phyloP scores from a whole-genome alignment of 1,140 invertebrate species.

The Belonocnema kinseyi region DNA sequence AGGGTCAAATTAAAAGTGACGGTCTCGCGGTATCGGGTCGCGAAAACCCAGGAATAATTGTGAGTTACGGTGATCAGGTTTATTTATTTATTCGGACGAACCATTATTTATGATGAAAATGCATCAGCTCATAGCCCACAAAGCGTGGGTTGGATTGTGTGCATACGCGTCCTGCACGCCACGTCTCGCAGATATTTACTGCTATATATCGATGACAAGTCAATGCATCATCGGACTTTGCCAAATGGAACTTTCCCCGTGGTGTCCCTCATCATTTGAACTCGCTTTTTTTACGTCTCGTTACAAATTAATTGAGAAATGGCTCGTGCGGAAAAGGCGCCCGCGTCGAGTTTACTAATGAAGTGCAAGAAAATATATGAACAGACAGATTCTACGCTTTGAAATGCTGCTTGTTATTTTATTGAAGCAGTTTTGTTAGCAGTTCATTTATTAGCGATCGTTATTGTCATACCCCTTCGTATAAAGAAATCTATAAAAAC shows the following conservation, averaged over 20 bases:
- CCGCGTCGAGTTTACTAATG: neutral
- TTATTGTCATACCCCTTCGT: neutral
- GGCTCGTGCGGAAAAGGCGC: neutral
- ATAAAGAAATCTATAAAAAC: neutral
- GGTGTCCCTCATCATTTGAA: slow-evolving; percentile 9
- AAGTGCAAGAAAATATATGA: slow-evolving; percentile 7
- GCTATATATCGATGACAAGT: slow-evolving; percentile 21
- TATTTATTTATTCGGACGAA: slow-evolving; percentile 57
- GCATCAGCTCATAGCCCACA: slow-evolving; percentile 51
- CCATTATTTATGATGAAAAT: slow-evolving; percentile 59
- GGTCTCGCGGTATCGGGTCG: slow-evolving; percentile 47
- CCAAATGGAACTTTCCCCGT: slow-evolving; percentile 21
- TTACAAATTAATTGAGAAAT: slow-evolving; percentile 27
- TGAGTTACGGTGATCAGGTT: slow-evolving; percentile 60
- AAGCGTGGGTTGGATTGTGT: slow-evolving; percentile 41
- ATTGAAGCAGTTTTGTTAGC: neutral
- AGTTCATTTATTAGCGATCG: neutral
- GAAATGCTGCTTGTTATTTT: slow-evolving; percentile 3
- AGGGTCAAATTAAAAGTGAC: slow-evolving; percentile 60
- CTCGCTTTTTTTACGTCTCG: neutral
- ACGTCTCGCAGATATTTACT: slow-evolving; percentile 18
- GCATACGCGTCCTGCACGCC: neutral
- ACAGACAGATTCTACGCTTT: neutral
- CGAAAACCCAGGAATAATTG: slow-evolving; percentile 55
- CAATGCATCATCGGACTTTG: slow-evolving; percentile 22